phyloP scores from a whole-genome alignment of 2,113 vertebrate genomes.

The Columba livia region DNA sequence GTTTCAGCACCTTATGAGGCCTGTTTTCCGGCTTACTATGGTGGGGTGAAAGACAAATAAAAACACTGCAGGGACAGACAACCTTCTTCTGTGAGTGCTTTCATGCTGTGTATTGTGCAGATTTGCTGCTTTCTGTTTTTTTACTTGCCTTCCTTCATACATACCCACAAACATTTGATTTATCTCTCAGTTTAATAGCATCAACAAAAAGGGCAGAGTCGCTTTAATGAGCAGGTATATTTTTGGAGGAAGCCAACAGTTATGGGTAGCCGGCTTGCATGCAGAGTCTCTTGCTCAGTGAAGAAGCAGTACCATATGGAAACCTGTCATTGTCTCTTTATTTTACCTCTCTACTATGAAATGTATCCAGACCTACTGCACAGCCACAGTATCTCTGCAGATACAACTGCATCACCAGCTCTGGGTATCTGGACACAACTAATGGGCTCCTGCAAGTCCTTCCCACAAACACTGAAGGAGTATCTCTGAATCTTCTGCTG shows the following conservation, averaged over 20 bases:
- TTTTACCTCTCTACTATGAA: not conserved
- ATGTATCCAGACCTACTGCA: not conserved
- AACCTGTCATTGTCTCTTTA: not conserved
- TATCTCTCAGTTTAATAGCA: not conserved
- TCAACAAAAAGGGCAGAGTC: not conserved
- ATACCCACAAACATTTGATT: not conserved
- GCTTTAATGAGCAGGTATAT: not conserved
- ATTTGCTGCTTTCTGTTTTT: not conserved
- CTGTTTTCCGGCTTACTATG: not conserved
- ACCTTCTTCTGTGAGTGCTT: not conserved
- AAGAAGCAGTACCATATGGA: slow-evolving; percentile 14
- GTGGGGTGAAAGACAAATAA: not conserved
- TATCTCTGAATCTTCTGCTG: not conserved
- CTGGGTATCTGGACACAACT: not conserved
- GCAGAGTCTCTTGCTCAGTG: not conserved
- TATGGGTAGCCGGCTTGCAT: not conserved
- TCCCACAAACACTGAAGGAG: accelerated
- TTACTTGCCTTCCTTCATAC: not conserved
- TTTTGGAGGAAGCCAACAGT: not conserved
- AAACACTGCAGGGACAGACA: not conserved
- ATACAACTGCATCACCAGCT: not conserved
- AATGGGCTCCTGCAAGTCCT: not conserved
- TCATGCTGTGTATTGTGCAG: not conserved
- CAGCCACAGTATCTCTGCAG: not conserved
- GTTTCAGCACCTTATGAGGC: not conserved